Base-by-base conservation (phyloP, 2,888 invertebrate genomes). In the Boloria selene region DNA sequence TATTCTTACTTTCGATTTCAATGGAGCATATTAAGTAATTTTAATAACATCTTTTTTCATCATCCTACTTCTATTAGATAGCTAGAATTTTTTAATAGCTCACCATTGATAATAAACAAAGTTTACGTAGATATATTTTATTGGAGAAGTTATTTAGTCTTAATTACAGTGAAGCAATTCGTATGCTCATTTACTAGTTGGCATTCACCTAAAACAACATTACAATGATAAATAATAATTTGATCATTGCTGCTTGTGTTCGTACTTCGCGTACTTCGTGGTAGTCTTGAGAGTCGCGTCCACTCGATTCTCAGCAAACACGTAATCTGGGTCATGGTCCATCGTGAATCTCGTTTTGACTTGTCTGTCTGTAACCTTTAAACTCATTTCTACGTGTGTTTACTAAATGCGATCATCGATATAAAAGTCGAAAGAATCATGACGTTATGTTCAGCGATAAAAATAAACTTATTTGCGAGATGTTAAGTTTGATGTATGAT, bases 251-350 rank as follows among this genome's bases (percentile, higher is more conserved):
- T 49, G 50, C 38, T 56, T 42, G 50, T 7, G n/a, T 26, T 52
- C 50, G n/a, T 18, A 56, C 13, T 56, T 31, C 52, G 22, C 50
- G 18, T 18, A 56, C 16, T 56, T 31, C 52, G 17, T 61, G 65
- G 45, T 63, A 47, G 55, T 63, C 56, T 69, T 45, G 26, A 62
- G 50, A 51, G 52, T 63, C 62, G 66, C 65, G 74, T 75, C 71
- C 76, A 74, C 77, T 77, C 78, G 78, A 79, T 79, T 81, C 77
- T 59, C 83, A 79, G 82, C 84, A 83, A 86, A 88, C 87, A 79
- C 81, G 74, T 75, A 73, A 89, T 84, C 80, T 86, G 75, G 90
- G 91, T 90, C 91, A 90, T 69, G 90, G 90, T 82, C 83, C 79
- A 73, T 71, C 70, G 75, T 80, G 81, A 84, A 82, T 84, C 81